phyloP scores from a whole-genome alignment of 64 coral and sea anemone genomes.

The Stichodactyla helianthus region DNA sequence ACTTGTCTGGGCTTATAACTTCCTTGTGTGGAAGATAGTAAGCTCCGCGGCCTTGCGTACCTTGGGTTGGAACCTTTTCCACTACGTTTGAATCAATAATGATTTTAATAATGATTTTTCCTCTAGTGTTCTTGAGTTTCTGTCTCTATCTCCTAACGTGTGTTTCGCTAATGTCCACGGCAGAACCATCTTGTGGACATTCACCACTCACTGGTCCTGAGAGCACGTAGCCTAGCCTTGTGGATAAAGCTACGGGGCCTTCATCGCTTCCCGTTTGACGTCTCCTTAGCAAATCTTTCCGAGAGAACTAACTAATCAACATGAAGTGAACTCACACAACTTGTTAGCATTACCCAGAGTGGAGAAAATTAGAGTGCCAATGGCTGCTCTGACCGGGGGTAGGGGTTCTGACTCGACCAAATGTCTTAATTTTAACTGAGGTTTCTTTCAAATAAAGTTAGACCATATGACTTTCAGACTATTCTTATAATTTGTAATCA shows the following conservation, averaged over 20 bases:
- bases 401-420: too few relatives aligned
- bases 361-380: too few relatives aligned
- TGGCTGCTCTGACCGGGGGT: too few relatives aligned
- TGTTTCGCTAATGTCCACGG: constrained; percentile 32
- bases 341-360: too few relatives aligned
- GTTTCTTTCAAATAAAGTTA: too few relatives aligned
- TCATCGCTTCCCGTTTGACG: not conserved
- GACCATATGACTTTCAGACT: too few relatives aligned
- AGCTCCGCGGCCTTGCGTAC: not conserved
- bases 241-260: not conserved
- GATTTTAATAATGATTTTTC: not conserved
- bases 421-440: too few relatives aligned
- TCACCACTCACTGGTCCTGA: not conserved
- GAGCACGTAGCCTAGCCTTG: too few relatives aligned
- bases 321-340: too few relatives aligned
- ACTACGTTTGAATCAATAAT: constrained; percentile 24
- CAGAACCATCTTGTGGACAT: not conserved
- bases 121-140: not conserved
- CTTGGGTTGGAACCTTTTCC: not conserved
- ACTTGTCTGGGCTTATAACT: constrained; percentile 18
- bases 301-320: too few relatives aligned
- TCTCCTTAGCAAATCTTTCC: not conserved
- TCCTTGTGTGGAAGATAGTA: constrained; percentile 35
- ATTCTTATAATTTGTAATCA: too few relatives aligned
- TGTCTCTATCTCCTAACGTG: constrained; percentile 13